Conservation (phyloP, 2,888 invertebrate genomes). For the Eucera pruinosa region DNA sequence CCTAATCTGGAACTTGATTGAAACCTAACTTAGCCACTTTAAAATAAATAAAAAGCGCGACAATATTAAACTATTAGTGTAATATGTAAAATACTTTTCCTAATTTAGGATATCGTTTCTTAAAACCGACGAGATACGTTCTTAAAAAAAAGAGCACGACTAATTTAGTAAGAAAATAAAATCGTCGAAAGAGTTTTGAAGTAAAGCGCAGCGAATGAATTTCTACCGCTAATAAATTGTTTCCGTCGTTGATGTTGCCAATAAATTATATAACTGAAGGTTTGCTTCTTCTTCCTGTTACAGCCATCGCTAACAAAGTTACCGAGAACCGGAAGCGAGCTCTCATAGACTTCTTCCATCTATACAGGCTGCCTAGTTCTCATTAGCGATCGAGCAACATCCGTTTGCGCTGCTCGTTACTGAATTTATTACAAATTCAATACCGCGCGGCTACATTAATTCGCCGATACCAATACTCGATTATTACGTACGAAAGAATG, state of each 20-base stretch:
- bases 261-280: conserved; percentile 9
- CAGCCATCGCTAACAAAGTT: conserved; percentile 5
- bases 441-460: neutral
- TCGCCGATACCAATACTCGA: neutral
- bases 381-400: conserved; percentile 23
- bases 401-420: conserved; percentile 11
- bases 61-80: no score
- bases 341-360: conserved; percentile 14
- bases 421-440: conserved; percentile 23
- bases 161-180: no score
- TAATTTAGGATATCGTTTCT: no score
- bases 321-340: conserved; percentile 6
- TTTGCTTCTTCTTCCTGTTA: neutral
- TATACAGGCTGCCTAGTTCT: conserved; percentile 11
- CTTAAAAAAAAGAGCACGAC: no score
- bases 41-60: no score
- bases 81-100: no score
- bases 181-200: no score
- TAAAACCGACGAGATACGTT: no score
- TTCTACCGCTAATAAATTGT: neutral
- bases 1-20: no score
- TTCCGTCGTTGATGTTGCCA: neutral
- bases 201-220: no score
- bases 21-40: no score
- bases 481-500: neutral